These are phyloP conservation scores for Himalopsyche phryganea DNA, from an alignment of 1,140 invertebrate species.

Conservation along the genomic window DNA sequence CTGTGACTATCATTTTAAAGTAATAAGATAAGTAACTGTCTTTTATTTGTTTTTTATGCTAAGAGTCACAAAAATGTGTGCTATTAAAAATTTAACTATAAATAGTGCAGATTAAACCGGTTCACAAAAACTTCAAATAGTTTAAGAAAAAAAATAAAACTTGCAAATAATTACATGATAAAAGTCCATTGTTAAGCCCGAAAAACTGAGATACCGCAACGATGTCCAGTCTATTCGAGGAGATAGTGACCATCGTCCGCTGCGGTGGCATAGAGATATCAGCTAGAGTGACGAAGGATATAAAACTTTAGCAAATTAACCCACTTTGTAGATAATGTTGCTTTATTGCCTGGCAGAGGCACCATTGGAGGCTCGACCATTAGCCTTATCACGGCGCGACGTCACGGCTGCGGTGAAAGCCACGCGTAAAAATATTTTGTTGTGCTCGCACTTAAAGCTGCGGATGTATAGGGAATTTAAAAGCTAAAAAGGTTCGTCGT, in stretches of 20 bases:
- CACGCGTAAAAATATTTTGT: constrained; percentile 21
- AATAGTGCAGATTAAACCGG: too few relatives aligned
- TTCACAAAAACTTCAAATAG: too few relatives aligned
- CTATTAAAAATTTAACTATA: too few relatives aligned
- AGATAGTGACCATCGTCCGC: too few relatives aligned
- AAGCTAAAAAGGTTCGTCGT: neutral
- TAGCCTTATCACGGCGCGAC: constrained; percentile 10
- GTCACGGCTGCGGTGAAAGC: neutral
- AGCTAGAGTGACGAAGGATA: constrained; percentile 9
- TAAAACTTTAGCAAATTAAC: constrained; percentile 24
- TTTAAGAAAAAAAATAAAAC: too few relatives aligned
- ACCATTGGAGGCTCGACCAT: constrained; percentile 9
- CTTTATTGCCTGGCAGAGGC: constrained; percentile 15
- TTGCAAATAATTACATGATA: too few relatives aligned
- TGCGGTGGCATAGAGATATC: neutral
- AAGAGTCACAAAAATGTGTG: too few relatives aligned
- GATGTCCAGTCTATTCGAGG: neutral
- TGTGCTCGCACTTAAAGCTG: neutral
- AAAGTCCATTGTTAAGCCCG: too few relatives aligned
- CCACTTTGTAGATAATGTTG: constrained; percentile 15
- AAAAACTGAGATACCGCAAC: neutral
- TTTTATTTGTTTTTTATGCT: too few relatives aligned
- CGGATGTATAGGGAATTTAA: neutral
- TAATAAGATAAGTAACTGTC: too few relatives aligned
- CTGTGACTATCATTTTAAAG: too few relatives aligned